Evolutionary conservation across 2,888 invertebrate genomes (phyloP), one percentile per base, ranked within the genome.

Genomic region (Sialis fuliginosa): DNA sequence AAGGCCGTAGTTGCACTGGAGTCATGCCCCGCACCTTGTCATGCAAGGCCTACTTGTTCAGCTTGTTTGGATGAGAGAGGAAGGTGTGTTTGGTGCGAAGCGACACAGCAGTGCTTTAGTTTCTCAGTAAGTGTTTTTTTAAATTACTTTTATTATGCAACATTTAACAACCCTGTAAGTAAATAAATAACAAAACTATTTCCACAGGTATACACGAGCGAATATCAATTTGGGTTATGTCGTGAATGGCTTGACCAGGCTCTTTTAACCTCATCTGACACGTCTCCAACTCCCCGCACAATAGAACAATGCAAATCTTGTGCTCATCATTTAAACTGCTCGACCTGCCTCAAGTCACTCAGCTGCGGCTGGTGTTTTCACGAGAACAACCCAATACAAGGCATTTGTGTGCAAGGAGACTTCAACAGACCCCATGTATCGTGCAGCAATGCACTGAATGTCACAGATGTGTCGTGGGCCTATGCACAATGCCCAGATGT

Each of bases 311-410:
- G 90, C 60, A 85, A 87, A 58, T 78, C 84, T 0, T 90, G 90
- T 58, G 74, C 76, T 32, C 74, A 79, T 31, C 81, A 84, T 58
- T 66, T 69, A 1, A 83, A 86, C 57, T 89, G 89, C 58, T 75
- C 83, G 1, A 72, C 77, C 5, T 93, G 93, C 59, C 66, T 93
- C 51, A 75, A 79, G 47, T 81, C 85, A 12, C 72, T 91, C 55
- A 86, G 87, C 49, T 95, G 95, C 65, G 95, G 95, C 6, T 95
- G 95, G 95, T 92, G 92, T 62, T 88, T 88, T 59, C 86, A 86
- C 54, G 69, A 77, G 22, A 81, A 83, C 46, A 91, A 93, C 66
- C 92, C 92, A 1, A 88, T 87, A 52, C 78, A 82, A 52, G 93
- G 93, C 1, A 71, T 77, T 22, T 90, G 91, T 58, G 81, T 86